phyloP scores from a whole-genome alignment of 2,113 vertebrate genomes.

The Capra hircus region DNA sequence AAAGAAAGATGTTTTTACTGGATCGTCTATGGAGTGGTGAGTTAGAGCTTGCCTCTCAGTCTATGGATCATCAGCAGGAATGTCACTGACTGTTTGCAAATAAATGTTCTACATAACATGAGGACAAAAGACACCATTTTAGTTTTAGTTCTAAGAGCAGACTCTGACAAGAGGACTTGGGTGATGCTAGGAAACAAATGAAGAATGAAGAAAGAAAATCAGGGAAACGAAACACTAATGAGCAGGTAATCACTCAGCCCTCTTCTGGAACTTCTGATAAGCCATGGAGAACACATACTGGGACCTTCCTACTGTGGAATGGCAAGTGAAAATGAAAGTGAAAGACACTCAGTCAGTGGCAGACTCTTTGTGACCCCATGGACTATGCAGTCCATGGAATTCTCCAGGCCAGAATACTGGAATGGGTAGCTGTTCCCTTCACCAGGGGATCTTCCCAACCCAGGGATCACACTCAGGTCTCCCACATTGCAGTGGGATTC shows the following conservation, averaged over 20 bases:
- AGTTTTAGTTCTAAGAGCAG: background rate
- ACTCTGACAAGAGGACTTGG: background rate
- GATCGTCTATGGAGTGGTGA: background rate
- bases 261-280: background rate
- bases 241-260: background rate
- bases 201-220: background rate
- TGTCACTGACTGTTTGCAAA: background rate
- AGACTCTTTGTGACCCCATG: background rate
- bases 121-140: background rate
- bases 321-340: background rate
- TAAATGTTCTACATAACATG: background rate
- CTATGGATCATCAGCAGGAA: background rate
- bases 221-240: fast-evolving
- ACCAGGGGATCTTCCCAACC: background rate
- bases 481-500: background rate
- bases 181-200: background rate
- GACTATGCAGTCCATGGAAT: background rate
- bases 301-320: background rate
- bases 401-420: background rate
- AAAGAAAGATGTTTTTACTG: background rate
- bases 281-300: fast-evolving
- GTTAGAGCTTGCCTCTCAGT: background rate
- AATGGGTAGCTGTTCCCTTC: background rate
- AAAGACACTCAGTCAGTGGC: background rate
- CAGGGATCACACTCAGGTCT: background rate